Evolutionary conservation across 1,140 invertebrate species (phyloP), one percentile per base, ranked within the genome.

Genomic region (Maniola jurtina): DNA sequence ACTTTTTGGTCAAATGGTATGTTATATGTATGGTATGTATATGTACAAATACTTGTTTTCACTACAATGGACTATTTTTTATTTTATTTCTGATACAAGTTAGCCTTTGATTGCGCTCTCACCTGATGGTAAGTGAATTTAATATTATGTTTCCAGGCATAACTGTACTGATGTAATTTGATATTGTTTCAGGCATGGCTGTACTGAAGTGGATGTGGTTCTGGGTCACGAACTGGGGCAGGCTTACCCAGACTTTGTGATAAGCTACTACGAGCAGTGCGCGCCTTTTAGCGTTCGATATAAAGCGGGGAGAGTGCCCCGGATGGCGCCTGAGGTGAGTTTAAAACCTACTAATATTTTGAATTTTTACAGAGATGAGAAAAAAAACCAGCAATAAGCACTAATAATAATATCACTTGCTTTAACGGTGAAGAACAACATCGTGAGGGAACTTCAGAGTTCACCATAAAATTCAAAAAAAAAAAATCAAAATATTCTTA

Each of bases 1-100:
- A 96, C 94, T 98, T 98, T 81, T 89, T 98, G 11, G 96, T 98
- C 88, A 97, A 97, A 93, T 98, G 97, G 96, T 94, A 79, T 85
- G 79, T 83, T 13, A 5, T 5, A 11, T 42, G 3, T 42, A 42
- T 9, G 10, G 6, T 42, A 42, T n/a, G n/a, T n/a, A n/a, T n/a
- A n/a, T n/a, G 1, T 25, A 25, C 25, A 25, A 25, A 25, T 25
- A 25, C 25, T 25, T 25, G 4, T 25, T 25, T 25, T 25, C 25
- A 25, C 25, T 25, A 25, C 25, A 25, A 4, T 25, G 25, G 25
- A 25, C 25, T 25, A 25, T 25, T n/a, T n/a, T n/a, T n/a, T 65
- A 50, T 64, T 48, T 33, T 48, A 66, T 25, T 10, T 56, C n/a
- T n/a, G n/a, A n/a, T n/a, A n/a, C n/a, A n/a, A n/a, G n/a, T n/a